Percentiles rank a stretch among this genome's conserved stretches.
phyloP scores from a whole-genome alignment of 2,797 vertebrate species.

The Sphenopsis melanotis region DNA sequence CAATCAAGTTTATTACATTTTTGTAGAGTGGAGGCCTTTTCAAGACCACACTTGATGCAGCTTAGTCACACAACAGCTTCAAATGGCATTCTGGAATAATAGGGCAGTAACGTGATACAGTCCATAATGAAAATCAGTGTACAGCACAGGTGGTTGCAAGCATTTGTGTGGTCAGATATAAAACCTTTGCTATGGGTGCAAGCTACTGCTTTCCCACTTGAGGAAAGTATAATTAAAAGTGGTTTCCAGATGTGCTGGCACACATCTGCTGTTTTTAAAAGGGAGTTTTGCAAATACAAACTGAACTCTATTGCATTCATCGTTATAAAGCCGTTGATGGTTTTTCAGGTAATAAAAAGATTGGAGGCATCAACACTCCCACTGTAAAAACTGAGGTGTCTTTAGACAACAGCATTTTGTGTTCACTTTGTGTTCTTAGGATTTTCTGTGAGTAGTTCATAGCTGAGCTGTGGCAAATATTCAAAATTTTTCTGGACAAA shows the following conservation, averaged over 20 bases:
- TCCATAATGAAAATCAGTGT: slow-evolving; percentile 51
- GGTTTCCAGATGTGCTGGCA: slow-evolving; percentile 69
- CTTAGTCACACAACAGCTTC: slow-evolving; percentile 52
- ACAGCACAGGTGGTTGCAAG: slow-evolving; percentile 56
- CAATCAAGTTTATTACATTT: slow-evolving; percentile 45
- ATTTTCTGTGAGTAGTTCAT: background rate
- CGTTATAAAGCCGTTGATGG: slow-evolving; percentile 38
- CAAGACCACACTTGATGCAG: slow-evolving; percentile 48
- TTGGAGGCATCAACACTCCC: background rate
- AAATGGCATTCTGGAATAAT: slow-evolving; percentile 49
- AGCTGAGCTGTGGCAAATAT: background rate
- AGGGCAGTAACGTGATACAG: slow-evolving; percentile 51
- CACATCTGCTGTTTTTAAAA: slow-evolving; percentile 41
- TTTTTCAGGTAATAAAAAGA: slow-evolving; percentile 53
- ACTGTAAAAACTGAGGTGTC: background rate
- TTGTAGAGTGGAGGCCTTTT: slow-evolving; percentile 40
- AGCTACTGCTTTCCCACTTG: slow-evolving; percentile 47
- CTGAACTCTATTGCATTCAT: slow-evolving; percentile 17
- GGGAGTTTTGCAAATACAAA: slow-evolving; percentile 40
- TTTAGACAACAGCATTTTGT: background rate
- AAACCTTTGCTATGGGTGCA: slow-evolving; percentile 22
- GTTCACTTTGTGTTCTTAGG: background rate
- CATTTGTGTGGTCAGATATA: slow-evolving; percentile 57
- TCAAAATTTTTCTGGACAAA: background rate
- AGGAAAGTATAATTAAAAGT: slow-evolving; percentile 65